phyloP scores from a whole-genome alignment of 2,797 vertebrate genomes.

The Falco biarmicus region DNA sequence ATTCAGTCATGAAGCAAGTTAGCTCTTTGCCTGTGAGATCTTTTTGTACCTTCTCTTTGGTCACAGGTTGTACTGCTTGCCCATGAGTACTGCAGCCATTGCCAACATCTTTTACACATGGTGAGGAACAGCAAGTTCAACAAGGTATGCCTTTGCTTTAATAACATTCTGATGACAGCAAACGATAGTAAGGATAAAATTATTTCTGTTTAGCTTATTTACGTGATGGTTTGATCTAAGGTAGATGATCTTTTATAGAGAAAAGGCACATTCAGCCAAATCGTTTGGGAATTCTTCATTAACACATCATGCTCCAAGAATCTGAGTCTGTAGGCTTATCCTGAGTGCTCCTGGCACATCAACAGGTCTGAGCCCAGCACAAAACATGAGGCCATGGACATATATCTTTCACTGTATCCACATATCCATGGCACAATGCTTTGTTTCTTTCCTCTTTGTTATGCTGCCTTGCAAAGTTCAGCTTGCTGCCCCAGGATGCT shows the following conservation, averaged over 20 bases:
- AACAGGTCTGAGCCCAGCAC: not conserved
- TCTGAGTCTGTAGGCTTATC: not conserved
- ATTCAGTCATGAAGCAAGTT: not conserved
- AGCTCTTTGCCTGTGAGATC: not conserved
- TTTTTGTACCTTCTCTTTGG: not conserved
- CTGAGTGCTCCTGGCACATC: not conserved
- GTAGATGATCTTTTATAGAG: not conserved
- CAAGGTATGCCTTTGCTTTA: constrained; percentile 60
- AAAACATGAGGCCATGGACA: not conserved
- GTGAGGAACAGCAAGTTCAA: constrained; percentile 64
- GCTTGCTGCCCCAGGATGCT: not conserved
- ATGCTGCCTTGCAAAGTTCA: not conserved
- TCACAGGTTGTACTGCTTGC: constrained; percentile 64
- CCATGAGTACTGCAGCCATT: constrained; percentile 70
- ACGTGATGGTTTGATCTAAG: not conserved
- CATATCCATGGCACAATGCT: not conserved
- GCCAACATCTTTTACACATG: constrained; percentile 67
- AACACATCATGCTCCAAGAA: not conserved
- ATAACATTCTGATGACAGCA: not conserved
- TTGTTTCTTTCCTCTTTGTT: not conserved
- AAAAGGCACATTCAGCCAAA: not conserved
- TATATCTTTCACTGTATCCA: not conserved
- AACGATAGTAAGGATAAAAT: not conserved
- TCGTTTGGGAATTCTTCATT: not conserved
- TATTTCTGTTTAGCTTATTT: not conserved